These are phyloP conservation scores for Odocoileus hemionus DNA, from an alignment of 2,113 vertebrate genomes.

Conservation along the genomic window DNA sequence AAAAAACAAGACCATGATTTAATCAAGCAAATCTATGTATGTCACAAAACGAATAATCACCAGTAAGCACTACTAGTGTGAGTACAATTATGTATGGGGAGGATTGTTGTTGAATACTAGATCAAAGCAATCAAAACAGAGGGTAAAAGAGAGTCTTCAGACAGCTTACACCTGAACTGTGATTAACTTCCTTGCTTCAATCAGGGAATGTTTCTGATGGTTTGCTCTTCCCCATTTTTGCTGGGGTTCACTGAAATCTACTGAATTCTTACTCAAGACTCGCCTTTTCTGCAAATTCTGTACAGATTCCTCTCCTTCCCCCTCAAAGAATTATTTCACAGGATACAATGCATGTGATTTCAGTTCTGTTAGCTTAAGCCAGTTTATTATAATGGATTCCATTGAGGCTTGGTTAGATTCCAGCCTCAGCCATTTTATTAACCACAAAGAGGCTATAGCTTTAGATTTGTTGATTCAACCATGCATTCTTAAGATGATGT, in stretches of 20 bases:
- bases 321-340: background rate
- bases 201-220: background rate
- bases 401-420: slow-evolving; percentile 4
- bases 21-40: background rate
- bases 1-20: background rate
- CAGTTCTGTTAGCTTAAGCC: background rate
- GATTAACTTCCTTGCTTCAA: background rate
- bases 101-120: background rate
- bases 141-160: background rate
- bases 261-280: background rate
- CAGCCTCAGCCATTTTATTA: slow-evolving; percentile 40
- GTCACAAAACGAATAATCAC: background rate
- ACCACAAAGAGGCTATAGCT: background rate
- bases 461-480: slow-evolving; percentile 38
- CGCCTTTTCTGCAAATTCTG: background rate
- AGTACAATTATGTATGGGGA: background rate
- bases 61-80: background rate
- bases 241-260: background rate
- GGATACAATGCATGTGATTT: background rate
- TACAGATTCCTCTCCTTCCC: background rate
- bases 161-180: background rate
- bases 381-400: slow-evolving; percentile 47
- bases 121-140: background rate
- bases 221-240: background rate
- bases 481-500: slow-evolving; percentile 9